phyloP scores from a whole-genome alignment of 2,797 vertebrate species.

The Muraenolepis orangiensis region DNA sequence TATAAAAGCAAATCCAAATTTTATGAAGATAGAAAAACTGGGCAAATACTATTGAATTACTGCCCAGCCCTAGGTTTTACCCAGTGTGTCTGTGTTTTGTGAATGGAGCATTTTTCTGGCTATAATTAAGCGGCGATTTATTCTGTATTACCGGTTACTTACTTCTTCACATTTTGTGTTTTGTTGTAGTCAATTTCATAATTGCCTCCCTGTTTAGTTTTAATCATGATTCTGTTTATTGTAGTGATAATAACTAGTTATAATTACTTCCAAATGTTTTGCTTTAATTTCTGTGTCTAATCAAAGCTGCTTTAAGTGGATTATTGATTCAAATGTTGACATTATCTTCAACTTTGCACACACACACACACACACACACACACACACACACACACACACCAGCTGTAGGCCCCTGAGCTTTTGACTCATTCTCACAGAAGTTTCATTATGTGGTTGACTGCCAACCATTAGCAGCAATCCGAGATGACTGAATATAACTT shows the following conservation, averaged over 20 bases:
- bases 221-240: background rate
- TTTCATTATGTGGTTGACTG: background rate
- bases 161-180: background rate
- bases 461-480: background rate
- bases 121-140: background rate
- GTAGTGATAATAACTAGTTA: background rate
- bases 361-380: background rate
- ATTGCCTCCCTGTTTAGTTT: background rate
- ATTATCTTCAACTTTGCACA: background rate
- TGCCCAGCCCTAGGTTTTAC: background rate
- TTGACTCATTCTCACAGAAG: constrained; percentile 29
- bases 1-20: no score
- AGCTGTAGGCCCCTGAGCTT: constrained; percentile 23
- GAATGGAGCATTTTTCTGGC: background rate
- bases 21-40: no score
- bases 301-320: background rate
- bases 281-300: background rate
- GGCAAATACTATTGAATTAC: no score
- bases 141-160: background rate
- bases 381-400: background rate
- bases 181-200: background rate
- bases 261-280: background rate
- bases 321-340: background rate
- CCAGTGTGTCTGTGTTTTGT: no score
- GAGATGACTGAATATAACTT: background rate